Evolutionary conservation across 2,888 invertebrate species (phyloP).

Genomic region (Aphodius granarius): DNA sequence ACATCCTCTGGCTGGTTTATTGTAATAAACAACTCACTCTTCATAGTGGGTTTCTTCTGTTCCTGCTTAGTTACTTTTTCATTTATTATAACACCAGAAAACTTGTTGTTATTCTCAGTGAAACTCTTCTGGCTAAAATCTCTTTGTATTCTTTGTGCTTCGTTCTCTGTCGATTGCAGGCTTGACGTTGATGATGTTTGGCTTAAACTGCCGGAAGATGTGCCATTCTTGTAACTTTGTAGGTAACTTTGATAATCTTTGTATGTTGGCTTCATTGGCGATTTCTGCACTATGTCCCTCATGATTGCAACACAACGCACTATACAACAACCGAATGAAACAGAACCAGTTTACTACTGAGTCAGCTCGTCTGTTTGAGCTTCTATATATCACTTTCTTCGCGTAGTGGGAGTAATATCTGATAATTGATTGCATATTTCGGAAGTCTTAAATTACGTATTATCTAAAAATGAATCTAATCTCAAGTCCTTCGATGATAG

Average conservation of each 20-base stretch:
- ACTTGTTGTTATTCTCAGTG: conserved; percentile 42
- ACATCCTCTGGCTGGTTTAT: conserved; percentile 31
- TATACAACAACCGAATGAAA: not conserved
- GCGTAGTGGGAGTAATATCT: not conserved
- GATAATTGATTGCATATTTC: not conserved
- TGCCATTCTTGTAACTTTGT: conserved; percentile 40
- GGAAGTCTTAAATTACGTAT: not conserved
- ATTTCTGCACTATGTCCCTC: not conserved
- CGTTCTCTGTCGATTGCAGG: conserved; percentile 22
- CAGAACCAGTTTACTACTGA: not conserved
- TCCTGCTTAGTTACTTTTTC: not conserved
- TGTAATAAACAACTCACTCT: conserved; percentile 46
- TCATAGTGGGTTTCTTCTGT: conserved; percentile 33
- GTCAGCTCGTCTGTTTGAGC: not conserved
- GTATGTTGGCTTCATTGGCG: conserved; percentile 37
- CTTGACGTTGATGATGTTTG: conserved; percentile 21
- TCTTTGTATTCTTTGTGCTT: conserved; percentile 16
- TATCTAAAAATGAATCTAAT: not conserved
- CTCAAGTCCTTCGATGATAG: no score
- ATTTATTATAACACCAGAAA: conserved; percentile 25
- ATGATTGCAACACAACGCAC: not conserved
- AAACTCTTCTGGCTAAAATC: conserved; percentile 43
- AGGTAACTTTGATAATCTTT: conserved; percentile 47
- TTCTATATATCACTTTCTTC: conserved; percentile 4
- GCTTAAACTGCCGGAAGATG: conserved; percentile 16